phyloP scores from a whole-genome alignment of 2,113 vertebrate species.

The Thamnaconus septentrionalis region DNA sequence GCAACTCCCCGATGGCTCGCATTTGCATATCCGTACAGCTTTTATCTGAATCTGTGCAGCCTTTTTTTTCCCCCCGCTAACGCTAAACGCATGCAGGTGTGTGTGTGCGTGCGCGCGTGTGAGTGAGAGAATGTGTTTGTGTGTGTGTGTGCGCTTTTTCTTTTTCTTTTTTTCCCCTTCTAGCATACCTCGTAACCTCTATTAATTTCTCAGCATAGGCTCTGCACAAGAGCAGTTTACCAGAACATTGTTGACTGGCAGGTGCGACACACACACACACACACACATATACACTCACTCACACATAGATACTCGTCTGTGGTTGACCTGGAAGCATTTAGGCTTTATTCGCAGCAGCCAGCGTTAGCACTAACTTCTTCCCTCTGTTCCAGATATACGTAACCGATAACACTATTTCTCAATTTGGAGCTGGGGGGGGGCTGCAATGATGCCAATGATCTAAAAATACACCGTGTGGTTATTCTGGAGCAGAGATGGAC shows the following conservation, averaged over 20 bases:
- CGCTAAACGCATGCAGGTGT: background rate
- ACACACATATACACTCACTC: too few species aligned
- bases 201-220: constrained; percentile 85
- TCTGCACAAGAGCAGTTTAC: constrained; percentile 70
- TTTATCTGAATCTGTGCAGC: background rate
- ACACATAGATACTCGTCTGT: constrained; percentile 32
- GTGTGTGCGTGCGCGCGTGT: background rate
- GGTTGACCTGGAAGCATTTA: constrained; percentile 37
- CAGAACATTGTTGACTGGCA: constrained; percentile 64
- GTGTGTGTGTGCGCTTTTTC: too few species aligned
- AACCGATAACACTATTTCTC: too few species aligned
- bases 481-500: too few species aligned
- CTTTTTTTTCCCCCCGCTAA: background rate
- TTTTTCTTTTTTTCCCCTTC: too few species aligned
- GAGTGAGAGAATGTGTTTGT: background rate
- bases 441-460: background rate
- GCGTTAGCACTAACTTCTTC: background rate
- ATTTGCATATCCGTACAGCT: constrained; percentile 20
- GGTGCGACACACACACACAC: constrained; percentile 39
- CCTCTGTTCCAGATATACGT: too few species aligned
- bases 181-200: constrained; percentile 82
- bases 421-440: too few species aligned
- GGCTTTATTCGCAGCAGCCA: constrained; percentile 21
- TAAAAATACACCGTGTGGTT: too few species aligned
- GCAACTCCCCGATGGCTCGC: constrained; percentile 10